Conservation (phyloP, 2,797 vertebrate genomes). For the Pagetopsis macropterus region DNA sequence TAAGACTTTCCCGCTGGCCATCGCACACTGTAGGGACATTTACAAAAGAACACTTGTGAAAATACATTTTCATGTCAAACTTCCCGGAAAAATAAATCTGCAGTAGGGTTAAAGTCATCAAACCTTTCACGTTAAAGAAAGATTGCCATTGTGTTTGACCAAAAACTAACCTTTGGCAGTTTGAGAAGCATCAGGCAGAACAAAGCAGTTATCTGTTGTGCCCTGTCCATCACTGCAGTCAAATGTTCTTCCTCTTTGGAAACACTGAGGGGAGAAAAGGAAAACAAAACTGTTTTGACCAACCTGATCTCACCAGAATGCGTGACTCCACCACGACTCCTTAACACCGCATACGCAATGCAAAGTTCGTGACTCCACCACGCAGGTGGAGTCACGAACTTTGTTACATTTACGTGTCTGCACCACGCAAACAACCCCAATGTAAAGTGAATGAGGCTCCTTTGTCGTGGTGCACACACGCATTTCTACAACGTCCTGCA, state of each 20-base stretch:
- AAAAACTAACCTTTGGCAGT: constrained; percentile 50
- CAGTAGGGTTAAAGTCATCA: neutral
- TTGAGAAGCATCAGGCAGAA: constrained; percentile 49
- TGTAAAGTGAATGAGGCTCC: too few species aligned
- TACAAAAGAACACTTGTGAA: neutral
- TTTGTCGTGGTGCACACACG: too few species aligned
- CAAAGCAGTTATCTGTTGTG: constrained; percentile 9
- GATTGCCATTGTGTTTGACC: neutral
- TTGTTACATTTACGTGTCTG: too few species aligned
- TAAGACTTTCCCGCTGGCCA: constrained; percentile 64
- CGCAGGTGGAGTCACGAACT: too few species aligned
- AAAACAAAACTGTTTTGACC: neutral
- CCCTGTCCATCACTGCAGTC: constrained; percentile 25
- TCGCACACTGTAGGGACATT: constrained; percentile 49
- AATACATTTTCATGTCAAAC: neutral
- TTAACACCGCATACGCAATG: too few species aligned
- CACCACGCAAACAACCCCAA: too few species aligned
- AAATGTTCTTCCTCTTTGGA: neutral
- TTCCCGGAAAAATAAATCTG: neutral
- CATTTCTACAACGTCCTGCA: too few species aligned
- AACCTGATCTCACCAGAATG: too few species aligned
- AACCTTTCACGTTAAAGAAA: neutral
- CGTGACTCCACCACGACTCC: too few species aligned
- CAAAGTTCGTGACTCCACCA: too few species aligned
- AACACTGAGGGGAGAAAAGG: neutral